Evolutionary conservation across 1,140 invertebrate genomes (phyloP).

Genomic region (Lasioglossum baleicum): DNA sequence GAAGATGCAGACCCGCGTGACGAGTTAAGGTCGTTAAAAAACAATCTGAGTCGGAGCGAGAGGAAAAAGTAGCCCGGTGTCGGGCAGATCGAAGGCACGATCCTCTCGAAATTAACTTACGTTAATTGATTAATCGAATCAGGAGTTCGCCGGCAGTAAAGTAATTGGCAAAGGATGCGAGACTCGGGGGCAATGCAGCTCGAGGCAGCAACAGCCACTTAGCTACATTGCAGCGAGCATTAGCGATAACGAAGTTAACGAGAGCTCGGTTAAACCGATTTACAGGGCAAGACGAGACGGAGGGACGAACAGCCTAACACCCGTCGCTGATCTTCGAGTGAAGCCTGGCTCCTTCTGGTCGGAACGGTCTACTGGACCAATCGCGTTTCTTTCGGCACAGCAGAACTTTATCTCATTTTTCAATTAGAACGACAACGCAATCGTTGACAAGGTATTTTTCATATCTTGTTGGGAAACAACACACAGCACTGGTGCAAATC

Average conservation of each 20-base stretch:
- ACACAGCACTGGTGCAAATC: too few species aligned
- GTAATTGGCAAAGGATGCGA: conserved; percentile 75
- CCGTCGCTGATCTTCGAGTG: conserved; percentile 63
- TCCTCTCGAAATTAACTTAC: conserved; percentile 38
- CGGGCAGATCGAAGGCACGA: conserved; percentile 2
- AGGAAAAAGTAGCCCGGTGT: neutral
- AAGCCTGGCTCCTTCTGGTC: conserved; percentile 37
- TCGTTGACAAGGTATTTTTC: too few species aligned
- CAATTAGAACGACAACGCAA: neutral
- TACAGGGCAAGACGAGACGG: conserved; percentile 53
- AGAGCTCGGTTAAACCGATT: conserved; percentile 74
- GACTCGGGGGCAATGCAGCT: conserved; percentile 65
- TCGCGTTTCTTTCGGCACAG: neutral
- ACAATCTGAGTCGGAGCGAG: neutral
- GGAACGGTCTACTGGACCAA: conserved; percentile 18
- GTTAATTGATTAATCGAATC: conserved; percentile 65
- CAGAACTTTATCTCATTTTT: neutral
- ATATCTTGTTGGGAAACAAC: too few species aligned
- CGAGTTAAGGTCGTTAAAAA: neutral
- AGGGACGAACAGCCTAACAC: conserved; percentile 52
- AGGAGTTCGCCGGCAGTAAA: conserved; percentile 57
- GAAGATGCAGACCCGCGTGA: too few species aligned
- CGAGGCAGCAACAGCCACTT: conserved; percentile 75
- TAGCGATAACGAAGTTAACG: conserved; percentile 75
- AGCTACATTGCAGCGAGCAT: conserved; percentile 76